Evolutionary conservation across 2,888 invertebrate genomes (phyloP).

Genomic region (Lithophane semibrunnea): DNA sequence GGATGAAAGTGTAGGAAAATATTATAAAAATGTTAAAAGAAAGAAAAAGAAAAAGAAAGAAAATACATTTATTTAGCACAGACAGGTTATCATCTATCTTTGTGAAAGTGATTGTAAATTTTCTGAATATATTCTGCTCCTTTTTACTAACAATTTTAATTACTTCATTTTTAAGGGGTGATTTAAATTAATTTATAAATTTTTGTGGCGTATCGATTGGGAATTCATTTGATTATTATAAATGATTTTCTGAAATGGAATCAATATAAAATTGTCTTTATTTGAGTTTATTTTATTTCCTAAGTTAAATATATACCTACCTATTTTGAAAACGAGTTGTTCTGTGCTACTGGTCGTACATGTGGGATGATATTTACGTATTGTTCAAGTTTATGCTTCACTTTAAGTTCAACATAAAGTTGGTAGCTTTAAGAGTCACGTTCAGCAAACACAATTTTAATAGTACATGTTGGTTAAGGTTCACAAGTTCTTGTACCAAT

Average conservation of each 20-base stretch:
- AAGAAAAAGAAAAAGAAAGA: too few species aligned
- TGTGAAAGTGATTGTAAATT: slow-evolving; percentile 45
- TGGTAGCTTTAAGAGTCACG: slow-evolving; percentile 26
- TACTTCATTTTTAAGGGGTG: slow-evolving; percentile 15
- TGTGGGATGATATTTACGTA: slow-evolving; percentile 15
- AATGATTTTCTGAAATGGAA: neutral
- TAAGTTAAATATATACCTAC: too few species aligned
- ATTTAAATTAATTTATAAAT: slow-evolving; percentile 15
- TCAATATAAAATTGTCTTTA: neutral
- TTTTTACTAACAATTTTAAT: slow-evolving; percentile 47
- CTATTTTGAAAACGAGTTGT: neutral
- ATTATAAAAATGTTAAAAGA: slow-evolving; percentile 37
- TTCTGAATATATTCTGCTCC: slow-evolving; percentile 28
- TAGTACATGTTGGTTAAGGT: neutral
- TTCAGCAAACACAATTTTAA: slow-evolving; percentile 42
- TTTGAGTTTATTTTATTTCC: too few species aligned
- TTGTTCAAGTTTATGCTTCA: neutral
- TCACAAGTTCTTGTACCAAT: neutral
- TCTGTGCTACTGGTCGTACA: neutral
- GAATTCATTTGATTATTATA: neutral
- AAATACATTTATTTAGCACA: too few species aligned
- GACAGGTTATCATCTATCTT: slow-evolving; percentile 48
- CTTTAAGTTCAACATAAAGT: slow-evolving; percentile 8
- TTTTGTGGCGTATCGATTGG: slow-evolving; percentile 30
- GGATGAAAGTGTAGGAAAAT: neutral